phyloP scores from a whole-genome alignment of 1,140 invertebrate genomes.

The Tetraneura akinire region DNA sequence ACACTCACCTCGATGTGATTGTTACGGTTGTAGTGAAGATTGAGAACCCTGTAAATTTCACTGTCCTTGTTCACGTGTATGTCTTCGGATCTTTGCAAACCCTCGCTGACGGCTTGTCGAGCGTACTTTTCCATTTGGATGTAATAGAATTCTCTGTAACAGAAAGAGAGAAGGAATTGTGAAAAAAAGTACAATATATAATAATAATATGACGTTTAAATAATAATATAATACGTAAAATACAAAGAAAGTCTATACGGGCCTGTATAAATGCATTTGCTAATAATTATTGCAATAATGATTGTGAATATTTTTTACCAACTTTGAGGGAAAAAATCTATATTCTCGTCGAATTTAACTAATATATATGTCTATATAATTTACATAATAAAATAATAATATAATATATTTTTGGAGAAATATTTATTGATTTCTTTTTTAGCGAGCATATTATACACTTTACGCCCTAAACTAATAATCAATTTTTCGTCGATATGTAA shows the following conservation, averaged over 20 bases:
- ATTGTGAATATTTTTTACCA: too few species aligned
- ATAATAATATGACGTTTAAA: background rate
- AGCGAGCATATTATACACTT: too few species aligned
- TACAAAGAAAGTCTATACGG: background rate
- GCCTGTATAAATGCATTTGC: background rate
- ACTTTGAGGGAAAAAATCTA: too few species aligned
- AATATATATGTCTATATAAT: too few species aligned
- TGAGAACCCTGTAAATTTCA: conserved; percentile 96
- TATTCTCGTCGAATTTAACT: too few species aligned
- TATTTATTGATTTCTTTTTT: too few species aligned
- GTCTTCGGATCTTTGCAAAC: conserved; percentile 89
- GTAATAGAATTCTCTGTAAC: conserved; percentile 97
- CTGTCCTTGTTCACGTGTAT: conserved; percentile 91
- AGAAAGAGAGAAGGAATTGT: conserved; percentile 56
- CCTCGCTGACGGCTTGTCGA: conserved; percentile 94
- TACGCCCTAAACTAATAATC: too few species aligned
- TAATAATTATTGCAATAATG: background rate
- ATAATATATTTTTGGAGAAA: too few species aligned
- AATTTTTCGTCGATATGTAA: too few species aligned
- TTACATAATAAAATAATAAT: too few species aligned
- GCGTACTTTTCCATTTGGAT: conserved; percentile 99
- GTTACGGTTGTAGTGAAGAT: conserved; percentile 99
- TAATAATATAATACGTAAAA: too few species aligned
- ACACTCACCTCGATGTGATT: conserved; percentile 99
- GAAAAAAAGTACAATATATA: conserved; percentile 3